phyloP scores from a whole-genome alignment of 2,113 vertebrate species.

The Actinemys pallida region DNA sequence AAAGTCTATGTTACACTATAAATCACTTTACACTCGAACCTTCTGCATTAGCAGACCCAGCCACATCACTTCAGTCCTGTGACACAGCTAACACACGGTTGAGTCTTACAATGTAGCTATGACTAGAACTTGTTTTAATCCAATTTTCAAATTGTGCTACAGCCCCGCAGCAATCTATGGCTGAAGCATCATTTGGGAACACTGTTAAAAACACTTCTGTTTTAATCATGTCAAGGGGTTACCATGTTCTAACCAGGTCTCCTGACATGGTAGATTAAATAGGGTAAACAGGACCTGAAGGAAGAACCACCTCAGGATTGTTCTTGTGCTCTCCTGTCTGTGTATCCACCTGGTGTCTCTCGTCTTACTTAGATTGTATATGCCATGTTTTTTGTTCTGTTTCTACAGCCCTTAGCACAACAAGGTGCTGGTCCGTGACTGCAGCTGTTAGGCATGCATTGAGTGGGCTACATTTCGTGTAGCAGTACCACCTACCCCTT shows the following conservation, averaged over 20 bases:
- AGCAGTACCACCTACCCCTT: no score
- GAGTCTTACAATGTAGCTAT: not conserved
- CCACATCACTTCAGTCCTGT: not conserved
- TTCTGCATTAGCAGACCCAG: not conserved
- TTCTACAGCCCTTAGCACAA: not conserved
- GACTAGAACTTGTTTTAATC: not conserved
- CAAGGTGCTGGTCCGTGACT: not conserved
- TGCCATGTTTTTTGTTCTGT: not conserved
- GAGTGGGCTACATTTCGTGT: not conserved
- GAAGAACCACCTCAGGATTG: not conserved
- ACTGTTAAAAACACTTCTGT: not conserved
- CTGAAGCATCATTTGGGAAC: fast-evolving
- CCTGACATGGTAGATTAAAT: not conserved
- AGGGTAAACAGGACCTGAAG: not conserved
- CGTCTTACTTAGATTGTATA: not conserved
- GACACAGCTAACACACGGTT: not conserved
- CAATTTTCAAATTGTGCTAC: not conserved
- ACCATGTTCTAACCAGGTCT: not conserved
- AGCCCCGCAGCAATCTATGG: fast-evolving
- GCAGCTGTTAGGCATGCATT: no score
- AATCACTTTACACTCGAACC: not conserved
- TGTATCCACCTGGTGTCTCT: not conserved
- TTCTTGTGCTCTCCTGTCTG: not conserved
- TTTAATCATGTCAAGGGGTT: not conserved
- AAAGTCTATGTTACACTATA: fast-evolving